Evolutionary conservation across 1,140 invertebrate genomes (phyloP), one percentile per base, ranked within the genome.

Genomic region (Diprion similis): DNA sequence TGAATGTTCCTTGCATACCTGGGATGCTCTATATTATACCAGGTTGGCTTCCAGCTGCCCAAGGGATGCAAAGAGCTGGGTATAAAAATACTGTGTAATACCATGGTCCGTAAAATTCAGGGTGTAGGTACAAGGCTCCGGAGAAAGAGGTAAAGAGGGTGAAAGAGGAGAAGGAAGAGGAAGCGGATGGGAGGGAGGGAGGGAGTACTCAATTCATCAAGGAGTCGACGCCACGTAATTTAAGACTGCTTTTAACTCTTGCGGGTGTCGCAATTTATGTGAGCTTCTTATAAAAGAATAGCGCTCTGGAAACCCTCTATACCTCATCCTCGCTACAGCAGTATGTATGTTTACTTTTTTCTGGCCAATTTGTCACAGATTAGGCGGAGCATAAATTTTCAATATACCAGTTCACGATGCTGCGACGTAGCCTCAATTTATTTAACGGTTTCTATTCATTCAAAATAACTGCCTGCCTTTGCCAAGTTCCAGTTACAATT

Each of bases 231-330:
- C 83, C 77, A 81, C 83, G 86, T 88, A 87, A 88, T 88, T 88
- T 88, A 88, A 88, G 86, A 87, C 86, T 88, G 86, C 87, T 88
- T 88, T 88, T 88, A 88, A 88, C 86, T 87, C 86, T 83, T 86
- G 84, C 24, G 24, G 86, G 85, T 86, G 86, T 88, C 82, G 85
- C 87, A 87, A 88, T 88, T 88, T 88, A 87, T 88, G 87, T 87
- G 84, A 84, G 86, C 83, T 86, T 84, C 86, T 87, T 87, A 87
- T 84, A 87, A 87, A 88, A 87, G 86, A 87, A 88, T 86, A 86
- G 85, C 84, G 83, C 85, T 82, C 74, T 70, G 48, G 68, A 68
- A 66, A 73, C 72, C 73, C 68, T 72, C 72, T 51, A 73, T 70
- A 66, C 59, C 69, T 15, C n/a, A n/a, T 24, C 19, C 18, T 15